Conservation (phyloP, 2,113 vertebrate genomes). For the Gopherus flavomarginatus region DNA sequence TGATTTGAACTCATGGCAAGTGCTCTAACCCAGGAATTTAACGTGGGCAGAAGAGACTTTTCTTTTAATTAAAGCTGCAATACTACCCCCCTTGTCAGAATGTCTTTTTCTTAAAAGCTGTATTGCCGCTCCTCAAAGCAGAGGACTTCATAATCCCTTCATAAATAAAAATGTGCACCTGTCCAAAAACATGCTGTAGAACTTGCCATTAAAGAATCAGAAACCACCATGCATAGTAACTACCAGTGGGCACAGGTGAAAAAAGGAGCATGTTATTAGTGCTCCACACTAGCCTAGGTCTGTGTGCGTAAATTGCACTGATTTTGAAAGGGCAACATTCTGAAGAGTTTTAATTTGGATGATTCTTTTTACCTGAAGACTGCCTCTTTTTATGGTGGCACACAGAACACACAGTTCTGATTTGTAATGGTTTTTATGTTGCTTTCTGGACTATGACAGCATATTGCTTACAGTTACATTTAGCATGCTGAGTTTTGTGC, state of each 20-base stretch:
- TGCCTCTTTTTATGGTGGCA: neutral
- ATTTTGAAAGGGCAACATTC: neutral
- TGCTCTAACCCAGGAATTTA: neutral
- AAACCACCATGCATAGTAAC: neutral
- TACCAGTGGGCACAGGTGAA: neutral
- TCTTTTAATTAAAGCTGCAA: constrained; percentile 37
- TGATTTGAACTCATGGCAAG: neutral
- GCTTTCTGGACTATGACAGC: neutral
- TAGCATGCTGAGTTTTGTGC: neutral
- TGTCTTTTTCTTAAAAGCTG: constrained; percentile 58
- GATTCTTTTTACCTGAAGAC: neutral
- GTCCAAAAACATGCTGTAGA: constrained; percentile 26
- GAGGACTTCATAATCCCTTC: neutral
- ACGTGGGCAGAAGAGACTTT: neutral
- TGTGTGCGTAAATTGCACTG: neutral
- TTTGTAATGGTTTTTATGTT: neutral
- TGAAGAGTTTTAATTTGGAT: neutral
- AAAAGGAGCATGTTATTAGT: neutral
- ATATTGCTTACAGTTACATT: neutral
- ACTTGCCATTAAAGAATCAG: neutral
- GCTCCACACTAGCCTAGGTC: neutral
- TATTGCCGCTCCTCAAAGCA: constrained; percentile 33
- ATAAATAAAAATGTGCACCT: constrained; percentile 1
- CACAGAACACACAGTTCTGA: neutral
- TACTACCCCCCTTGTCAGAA: constrained; percentile 2